Evolutionary conservation across 2,888 invertebrate species (phyloP), one percentile per base, ranked within the genome.

Genomic region (Endotricha flammealis): DNA sequence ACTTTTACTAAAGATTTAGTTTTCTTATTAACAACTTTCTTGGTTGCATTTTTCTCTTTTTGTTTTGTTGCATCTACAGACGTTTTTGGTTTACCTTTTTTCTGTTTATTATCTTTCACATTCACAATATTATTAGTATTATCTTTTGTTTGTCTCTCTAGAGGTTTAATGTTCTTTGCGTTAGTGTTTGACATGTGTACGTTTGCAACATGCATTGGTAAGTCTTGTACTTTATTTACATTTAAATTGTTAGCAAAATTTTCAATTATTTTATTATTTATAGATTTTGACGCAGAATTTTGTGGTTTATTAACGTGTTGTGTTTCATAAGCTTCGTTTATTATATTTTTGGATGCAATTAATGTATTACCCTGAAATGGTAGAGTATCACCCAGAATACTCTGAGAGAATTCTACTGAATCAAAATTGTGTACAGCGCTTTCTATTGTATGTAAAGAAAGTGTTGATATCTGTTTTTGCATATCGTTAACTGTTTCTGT

Each of bases 371-470:
- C 4, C n/a, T 20, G 20, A 20, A 6, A n/a, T 4, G 20, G 4
- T 20, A 20, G n/a, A 20, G 8, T 20, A 7, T 8, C 6, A 20
- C n/a, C 20, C 6, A 63, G 38, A 29, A 61, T 52, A 39, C 56
- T 66, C 47, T 68, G 71, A 0, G 73, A 72, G 42, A 29, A 54
- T 2, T 20, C n/a, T 20, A 8, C 20, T 4, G 7, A 8, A 6
- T 20, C 20, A 6, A 7, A 2, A 2, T 12, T n/a, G n/a, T n/a
- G n/a, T n/a, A n/a, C n/a, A n/a, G n/a, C n/a, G 9, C 16, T 13
- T 11, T 16, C 8, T 17, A 29, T n/a, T 25, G 8, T 11, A 33
- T 25, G 8, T 11, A 33, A 10, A 25, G 27, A 11, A 16, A 33
- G 25, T n/a, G 14, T 10, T 3, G 32, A 33, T 17, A 33, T 11